These are phyloP conservation scores for Zonitis immaculata DNA, from an alignment of 2,888 invertebrate species.

Conservation along the genomic window DNA sequence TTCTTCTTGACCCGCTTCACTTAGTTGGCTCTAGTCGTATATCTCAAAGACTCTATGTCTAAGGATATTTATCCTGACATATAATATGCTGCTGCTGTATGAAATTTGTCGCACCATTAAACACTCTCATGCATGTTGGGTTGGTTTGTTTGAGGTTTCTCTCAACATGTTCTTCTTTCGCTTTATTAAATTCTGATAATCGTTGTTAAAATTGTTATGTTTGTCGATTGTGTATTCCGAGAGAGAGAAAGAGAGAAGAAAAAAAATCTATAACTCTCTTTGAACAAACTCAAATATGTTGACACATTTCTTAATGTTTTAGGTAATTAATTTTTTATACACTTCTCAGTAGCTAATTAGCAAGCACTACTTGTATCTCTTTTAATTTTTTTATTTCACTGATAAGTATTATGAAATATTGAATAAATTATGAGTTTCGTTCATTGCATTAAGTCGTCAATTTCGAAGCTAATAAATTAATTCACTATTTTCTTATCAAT, in stretches of 20 bases:
- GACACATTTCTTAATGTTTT: no score
- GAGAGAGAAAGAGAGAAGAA: no score
- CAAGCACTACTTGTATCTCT: not conserved
- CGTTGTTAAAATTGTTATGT: no score
- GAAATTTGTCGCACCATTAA: slow-evolving; percentile 50
- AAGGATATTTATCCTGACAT: slow-evolving; percentile 46
- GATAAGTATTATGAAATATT: not conserved
- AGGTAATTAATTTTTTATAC: no score
- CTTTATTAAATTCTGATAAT: not conserved
- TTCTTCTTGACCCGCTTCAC: slow-evolving; percentile 48
- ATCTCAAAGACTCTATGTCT: slow-evolving; percentile 43
- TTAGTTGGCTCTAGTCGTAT: slow-evolving; percentile 45
- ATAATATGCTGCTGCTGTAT: slow-evolving; percentile 48
- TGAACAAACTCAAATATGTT: no score
- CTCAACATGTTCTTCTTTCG: not conserved
- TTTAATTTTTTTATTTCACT: not conserved
- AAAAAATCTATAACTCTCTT: no score
- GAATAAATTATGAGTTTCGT: not conserved
- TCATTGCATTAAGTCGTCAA: not conserved
- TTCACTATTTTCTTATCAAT: not conserved
- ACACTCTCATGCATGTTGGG: slow-evolving; percentile 43
- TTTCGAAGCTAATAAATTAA: not conserved
- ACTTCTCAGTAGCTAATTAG: not conserved
- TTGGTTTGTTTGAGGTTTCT: slow-evolving; percentile 25
- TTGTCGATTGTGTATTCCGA: no score